These are phyloP conservation scores for Anguilla obscura DNA, from an alignment of 2,797 vertebrate genomes.

Conservation along the genomic window DNA sequence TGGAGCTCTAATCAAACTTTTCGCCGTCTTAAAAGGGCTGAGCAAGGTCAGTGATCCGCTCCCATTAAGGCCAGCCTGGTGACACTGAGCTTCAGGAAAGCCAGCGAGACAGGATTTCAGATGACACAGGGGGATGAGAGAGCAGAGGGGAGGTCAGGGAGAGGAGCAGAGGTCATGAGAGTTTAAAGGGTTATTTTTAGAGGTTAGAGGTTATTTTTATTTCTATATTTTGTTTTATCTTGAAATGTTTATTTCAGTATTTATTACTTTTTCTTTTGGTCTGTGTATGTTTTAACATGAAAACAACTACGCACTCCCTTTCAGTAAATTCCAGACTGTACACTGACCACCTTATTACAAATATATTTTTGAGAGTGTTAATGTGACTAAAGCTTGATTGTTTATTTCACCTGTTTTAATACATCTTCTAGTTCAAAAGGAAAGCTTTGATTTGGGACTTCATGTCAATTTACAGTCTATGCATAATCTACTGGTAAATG, in stretches of 20 bases:
- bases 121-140: conserved; percentile 43
- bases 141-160: conserved; percentile 9
- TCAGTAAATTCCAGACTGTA: neutral
- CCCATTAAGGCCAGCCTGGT: conserved; percentile 47
- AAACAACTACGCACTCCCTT: neutral
- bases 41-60: conserved; percentile 51
- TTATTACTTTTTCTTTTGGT: neutral
- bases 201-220: neutral
- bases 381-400: neutral
- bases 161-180: neutral
- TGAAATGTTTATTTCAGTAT: neutral
- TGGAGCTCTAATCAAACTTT: conserved; percentile 51
- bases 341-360: neutral
- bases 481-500: conserved; percentile 51
- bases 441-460: conserved; percentile 31
- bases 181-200: neutral
- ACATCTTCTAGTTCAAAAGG: conserved; percentile 34
- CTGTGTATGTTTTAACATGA: neutral
- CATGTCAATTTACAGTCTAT: conserved; percentile 49
- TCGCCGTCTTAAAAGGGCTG: conserved; percentile 46
- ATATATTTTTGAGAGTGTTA: conserved; percentile 6
- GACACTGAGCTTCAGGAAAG: conserved; percentile 3
- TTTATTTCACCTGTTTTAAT: conserved; percentile 29
- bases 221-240: neutral
- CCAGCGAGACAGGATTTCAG: conserved; percentile 56